Evolutionary conservation across 2,888 invertebrate species (phyloP), one percentile per base, ranked within the genome.

Genomic region (Ptilodon capucinus): DNA sequence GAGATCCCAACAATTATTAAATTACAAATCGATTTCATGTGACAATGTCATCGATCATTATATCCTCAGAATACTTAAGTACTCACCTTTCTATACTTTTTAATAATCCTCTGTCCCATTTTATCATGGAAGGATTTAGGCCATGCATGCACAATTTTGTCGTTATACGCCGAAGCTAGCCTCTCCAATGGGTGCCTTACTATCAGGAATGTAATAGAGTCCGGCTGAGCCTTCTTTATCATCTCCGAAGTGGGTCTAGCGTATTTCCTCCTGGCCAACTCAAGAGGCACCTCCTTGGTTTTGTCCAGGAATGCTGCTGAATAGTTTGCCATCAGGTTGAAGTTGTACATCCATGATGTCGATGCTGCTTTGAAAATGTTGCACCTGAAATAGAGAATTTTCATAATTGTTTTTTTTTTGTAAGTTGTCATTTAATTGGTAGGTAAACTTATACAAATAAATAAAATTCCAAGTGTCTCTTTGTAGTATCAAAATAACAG

Each of bases 321-420:
- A 81, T 96, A 96, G 67, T 97, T 97, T 7, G 96, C 96, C 82
- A 97, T 93, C 44, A 96, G 86, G 82, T 97, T 96, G 84, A 97
- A 97, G 85, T 97, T 97, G 85, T 96, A 96, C 95, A 97, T 96
- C 97, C 97, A 97, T 0, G 97, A 96, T 14, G 97, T 96, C n/a
- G 97, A 97, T 2, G 95, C 96, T 4, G 95, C 95, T 91, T 95
- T 95, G 78, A 95, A 95, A 54, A 95, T 94, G 74, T 95, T 95
- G 78, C 95, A 95, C 94, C 94, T 94, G 76, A 23, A 76, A 64
- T n/a, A 28, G 0, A 28, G n/a, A 1, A 28, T n/a, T n/a, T 3
- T 28, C n/a, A 4, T 28, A 11, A 4, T 9, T 9, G 25, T 8
- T 25, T n/a, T n/a, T n/a, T n/a, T n/a, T n/a, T n/a, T n/a, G n/a